Conservation (phyloP, 64 coral and sea anemone genomes). For the Pocillopora verrucosa region DNA sequence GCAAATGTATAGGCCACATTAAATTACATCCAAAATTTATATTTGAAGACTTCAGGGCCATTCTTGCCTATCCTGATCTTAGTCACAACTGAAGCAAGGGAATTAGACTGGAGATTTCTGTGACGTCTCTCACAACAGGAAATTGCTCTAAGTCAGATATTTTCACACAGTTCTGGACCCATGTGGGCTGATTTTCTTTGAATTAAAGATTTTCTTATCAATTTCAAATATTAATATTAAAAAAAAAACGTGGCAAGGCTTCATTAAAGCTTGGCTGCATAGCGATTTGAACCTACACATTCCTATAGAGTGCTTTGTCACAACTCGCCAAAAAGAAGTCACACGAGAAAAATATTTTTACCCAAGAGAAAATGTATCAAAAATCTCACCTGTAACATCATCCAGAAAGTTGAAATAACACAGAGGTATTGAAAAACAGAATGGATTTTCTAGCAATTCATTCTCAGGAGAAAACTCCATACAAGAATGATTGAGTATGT, state of each 20-base stretch:
- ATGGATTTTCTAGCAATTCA: not conserved
- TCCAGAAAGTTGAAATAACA: constrained; percentile 11
- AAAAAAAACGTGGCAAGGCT: too few relatives aligned
- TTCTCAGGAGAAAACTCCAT: not conserved
- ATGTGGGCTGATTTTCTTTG: too few relatives aligned
- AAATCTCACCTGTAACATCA: constrained; percentile 1
- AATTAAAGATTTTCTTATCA: too few relatives aligned
- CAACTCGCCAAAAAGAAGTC: not conserved
- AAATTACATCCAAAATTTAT: not conserved
- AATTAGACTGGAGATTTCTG: not conserved
- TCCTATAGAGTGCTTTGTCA: not conserved
- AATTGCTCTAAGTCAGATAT: not conserved
- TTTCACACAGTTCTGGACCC: not conserved
- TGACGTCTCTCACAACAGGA: not conserved
- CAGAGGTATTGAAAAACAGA: constrained; percentile 10
- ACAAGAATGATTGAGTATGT: constrained; percentile 1
- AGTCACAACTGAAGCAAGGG: not conserved
- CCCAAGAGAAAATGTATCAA: not conserved
- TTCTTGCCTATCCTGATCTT: not conserved
- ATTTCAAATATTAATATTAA: too few relatives aligned
- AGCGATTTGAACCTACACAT: not conserved
- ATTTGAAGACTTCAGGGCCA: not conserved
- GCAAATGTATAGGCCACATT: too few relatives aligned
- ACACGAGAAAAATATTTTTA: not conserved
- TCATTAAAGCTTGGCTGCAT: too few relatives aligned